Percentiles rank a stretch among this genome's conserved stretches.
phyloP scores from a whole-genome alignment of 2,888 invertebrate species.

The Napeogenes inachia region DNA sequence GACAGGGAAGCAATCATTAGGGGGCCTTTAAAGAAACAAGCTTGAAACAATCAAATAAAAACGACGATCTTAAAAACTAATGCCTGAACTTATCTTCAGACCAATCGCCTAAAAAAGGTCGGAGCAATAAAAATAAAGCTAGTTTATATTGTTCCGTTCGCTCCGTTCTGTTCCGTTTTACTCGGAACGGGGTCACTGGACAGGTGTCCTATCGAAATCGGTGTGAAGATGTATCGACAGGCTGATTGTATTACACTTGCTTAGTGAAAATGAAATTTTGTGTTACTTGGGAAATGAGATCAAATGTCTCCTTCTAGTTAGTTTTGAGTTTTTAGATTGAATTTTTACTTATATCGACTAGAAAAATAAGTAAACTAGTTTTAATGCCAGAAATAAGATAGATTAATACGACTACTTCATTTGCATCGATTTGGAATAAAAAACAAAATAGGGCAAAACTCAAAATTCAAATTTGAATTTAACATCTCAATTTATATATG shows the following conservation, averaged over 20 bases:
- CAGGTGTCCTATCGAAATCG: conserved; percentile 48
- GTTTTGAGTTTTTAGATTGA: not conserved
- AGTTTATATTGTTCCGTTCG: conserved; percentile 26
- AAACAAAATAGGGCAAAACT: too few relatives aligned
- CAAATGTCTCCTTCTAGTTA: not conserved
- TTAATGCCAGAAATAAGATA: too few relatives aligned
- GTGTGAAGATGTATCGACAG: conserved; percentile 20
- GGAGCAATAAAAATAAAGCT: conserved; percentile 44
- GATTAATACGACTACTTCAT: too few relatives aligned
- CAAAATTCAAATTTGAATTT: conserved; percentile 4
- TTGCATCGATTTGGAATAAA: too few relatives aligned
- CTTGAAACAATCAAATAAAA: conserved; percentile 18
- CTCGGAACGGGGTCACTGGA: conserved; percentile 40
- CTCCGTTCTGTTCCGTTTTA: conserved; percentile 41
- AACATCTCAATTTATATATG: conserved; percentile 5
- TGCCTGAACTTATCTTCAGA: conserved; percentile 25
- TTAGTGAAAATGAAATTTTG: conserved; percentile 19
- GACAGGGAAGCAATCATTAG: not conserved
- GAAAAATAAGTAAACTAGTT: too few relatives aligned
- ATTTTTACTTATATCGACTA: too few relatives aligned
- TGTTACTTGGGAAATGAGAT: conserved; percentile 2
- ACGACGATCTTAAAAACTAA: conserved; percentile 23
- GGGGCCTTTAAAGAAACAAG: conserved; percentile 12
- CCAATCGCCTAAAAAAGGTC: conserved; percentile 36
- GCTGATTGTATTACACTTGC: conserved; percentile 19